Conservation (phyloP, 2,888 invertebrate species). For the Venusia cambrica region DNA sequence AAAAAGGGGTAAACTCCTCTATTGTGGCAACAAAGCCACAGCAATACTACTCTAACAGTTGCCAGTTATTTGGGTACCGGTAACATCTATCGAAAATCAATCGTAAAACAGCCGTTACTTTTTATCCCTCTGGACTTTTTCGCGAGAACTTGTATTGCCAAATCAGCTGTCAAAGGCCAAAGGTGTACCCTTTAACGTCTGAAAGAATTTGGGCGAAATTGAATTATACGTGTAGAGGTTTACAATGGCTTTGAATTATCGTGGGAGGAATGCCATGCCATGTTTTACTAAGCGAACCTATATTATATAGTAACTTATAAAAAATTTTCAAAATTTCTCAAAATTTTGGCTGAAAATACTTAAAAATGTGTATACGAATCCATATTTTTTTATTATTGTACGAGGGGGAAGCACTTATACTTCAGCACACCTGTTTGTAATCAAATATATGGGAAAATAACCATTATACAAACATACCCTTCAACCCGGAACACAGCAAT, state of each 20-base stretch:
- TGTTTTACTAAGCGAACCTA: too few relatives aligned
- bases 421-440: too few relatives aligned
- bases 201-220: constrained; percentile 12
- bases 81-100: constrained; percentile 35
- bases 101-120: constrained; percentile 37
- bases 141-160: constrained; percentile 43
- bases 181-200: constrained; percentile 15
- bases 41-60: constrained; percentile 15
- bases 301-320: too few relatives aligned
- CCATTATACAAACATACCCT: too few relatives aligned
- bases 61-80: constrained; percentile 22
- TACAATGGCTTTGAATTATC: not conserved
- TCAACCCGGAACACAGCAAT: too few relatives aligned
- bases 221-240: constrained; percentile 3
- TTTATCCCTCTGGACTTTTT: constrained; percentile 30
- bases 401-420: too few relatives aligned
- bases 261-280: too few relatives aligned
- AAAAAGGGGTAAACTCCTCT: constrained; percentile 6
- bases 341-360: too few relatives aligned
- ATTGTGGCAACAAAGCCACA: constrained; percentile 16
- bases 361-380: too few relatives aligned
- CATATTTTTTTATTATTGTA: too few relatives aligned
- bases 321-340: too few relatives aligned
- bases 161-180: constrained; percentile 33
- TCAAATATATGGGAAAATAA: too few relatives aligned